A percentile compares a stretch with the other conserved stretches of the same genome.
Evolutionary conservation across 2,797 vertebrate species (phyloP).

Genomic region (Pterois miles): DNA sequence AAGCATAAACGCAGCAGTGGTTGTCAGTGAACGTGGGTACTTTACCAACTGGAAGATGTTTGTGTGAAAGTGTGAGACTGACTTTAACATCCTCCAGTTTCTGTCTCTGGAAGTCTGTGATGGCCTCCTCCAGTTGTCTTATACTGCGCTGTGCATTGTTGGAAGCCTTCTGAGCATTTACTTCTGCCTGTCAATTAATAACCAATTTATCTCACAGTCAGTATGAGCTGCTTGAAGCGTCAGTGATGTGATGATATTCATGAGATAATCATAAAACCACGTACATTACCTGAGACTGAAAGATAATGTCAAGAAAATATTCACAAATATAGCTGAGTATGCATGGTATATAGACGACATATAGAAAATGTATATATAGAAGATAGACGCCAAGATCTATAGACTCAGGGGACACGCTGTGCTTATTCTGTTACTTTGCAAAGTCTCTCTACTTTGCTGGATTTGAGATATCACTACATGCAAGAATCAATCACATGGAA

Average conservation of each 20-base stretch:
- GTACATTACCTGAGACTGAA: conserved; percentile 84
- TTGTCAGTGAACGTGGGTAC: neutral
- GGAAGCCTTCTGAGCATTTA: conserved; percentile 81
- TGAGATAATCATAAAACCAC: neutral
- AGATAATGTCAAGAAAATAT: conserved; percentile 73
- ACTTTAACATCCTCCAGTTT: conserved; percentile 87
- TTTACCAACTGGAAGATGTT: neutral
- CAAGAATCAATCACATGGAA: too few species aligned
- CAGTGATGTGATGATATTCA: neutral
- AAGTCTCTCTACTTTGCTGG: too few species aligned
- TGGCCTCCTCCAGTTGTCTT: conserved; percentile 81
- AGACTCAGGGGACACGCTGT: too few species aligned
- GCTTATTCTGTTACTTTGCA: too few species aligned
- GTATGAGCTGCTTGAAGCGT: neutral
- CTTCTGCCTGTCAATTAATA: conserved; percentile 78
- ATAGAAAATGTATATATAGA: too few species aligned
- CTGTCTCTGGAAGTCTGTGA: conserved; percentile 83
- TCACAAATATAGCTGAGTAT: neutral
- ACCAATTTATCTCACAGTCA: neutral
- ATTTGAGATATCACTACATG: too few species aligned
- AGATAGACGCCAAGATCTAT: too few species aligned
- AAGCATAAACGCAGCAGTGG: neutral
- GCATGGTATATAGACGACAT: too few species aligned
- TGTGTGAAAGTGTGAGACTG: conserved; percentile 8
- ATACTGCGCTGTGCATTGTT: conserved; percentile 79